Conservation (phyloP, 2,113 vertebrate species). For the Ammodytes marinus region DNA sequence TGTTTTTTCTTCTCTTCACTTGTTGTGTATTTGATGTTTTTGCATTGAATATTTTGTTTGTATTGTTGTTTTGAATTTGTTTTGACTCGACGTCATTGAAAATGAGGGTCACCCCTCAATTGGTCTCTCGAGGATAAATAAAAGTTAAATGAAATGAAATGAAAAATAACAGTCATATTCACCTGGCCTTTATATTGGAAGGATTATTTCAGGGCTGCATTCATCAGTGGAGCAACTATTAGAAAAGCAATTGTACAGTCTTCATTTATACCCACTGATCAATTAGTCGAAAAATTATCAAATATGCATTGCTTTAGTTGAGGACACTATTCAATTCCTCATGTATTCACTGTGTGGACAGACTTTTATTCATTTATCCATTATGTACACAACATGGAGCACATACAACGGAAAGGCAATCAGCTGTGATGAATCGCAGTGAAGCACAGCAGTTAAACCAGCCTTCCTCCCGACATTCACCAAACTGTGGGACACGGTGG, state of each 20-base stretch:
- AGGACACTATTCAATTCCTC: not conserved
- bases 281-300: not conserved
- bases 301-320: not conserved
- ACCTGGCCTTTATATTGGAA: not conserved
- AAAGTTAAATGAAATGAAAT: too few relatives aligned
- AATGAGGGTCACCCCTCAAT: too few relatives aligned
- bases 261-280: not conserved
- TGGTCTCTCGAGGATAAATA: too few relatives aligned
- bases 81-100: too few relatives aligned
- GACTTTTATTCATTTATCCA: not conserved
- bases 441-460: conserved; percentile 12
- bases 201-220: not conserved
- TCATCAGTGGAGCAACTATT: not conserved
- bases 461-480: not conserved
- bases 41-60: too few relatives aligned
- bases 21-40: too few relatives aligned
- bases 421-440: not conserved
- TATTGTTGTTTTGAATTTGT: too few relatives aligned
- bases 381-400: not conserved
- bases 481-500: conserved; percentile 14
- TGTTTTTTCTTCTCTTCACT: too few relatives aligned
- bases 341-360: not conserved
- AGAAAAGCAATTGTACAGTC: not conserved
- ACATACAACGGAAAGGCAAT: not conserved
- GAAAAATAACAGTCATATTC: not conserved